Conservation (phyloP, 2,797 vertebrate species). For the Apogon talboti region DNA sequence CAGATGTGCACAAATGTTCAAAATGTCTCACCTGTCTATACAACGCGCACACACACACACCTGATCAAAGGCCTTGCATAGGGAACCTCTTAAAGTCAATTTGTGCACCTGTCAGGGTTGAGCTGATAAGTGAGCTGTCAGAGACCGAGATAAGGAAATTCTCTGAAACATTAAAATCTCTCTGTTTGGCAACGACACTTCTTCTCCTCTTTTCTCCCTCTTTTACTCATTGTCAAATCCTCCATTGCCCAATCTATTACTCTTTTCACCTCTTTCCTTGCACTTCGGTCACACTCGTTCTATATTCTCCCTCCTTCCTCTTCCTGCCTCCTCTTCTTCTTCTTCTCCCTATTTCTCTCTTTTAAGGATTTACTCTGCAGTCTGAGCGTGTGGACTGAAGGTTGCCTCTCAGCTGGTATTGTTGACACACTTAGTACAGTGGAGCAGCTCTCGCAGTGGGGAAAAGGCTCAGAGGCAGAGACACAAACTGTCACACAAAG, state of each 20-base stretch:
- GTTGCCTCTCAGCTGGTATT: constrained; percentile 77
- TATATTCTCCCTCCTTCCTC: constrained; percentile 21
- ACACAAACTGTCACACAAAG: constrained; percentile 75
- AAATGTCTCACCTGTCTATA: constrained; percentile 34
- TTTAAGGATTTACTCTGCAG: constrained; percentile 70
- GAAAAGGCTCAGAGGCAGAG: constrained; percentile 62
- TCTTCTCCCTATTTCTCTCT: constrained; percentile 39
- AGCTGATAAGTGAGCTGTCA: constrained; percentile 74
- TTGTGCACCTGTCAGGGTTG: constrained; percentile 83
- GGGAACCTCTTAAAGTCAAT: constrained; percentile 83
- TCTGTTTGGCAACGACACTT: constrained; percentile 29
- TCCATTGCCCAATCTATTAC: constrained; percentile 48
- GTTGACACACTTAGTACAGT: constrained; percentile 78
- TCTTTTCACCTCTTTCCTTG: constrained; percentile 62
- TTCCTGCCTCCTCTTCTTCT: constrained; percentile 12
- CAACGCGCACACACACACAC: constrained; percentile 51
- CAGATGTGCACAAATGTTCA: constrained; percentile 41
- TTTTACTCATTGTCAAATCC: constrained; percentile 51
- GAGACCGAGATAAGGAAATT: constrained; percentile 80
- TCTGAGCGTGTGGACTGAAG: constrained; percentile 69
- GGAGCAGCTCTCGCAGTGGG: constrained; percentile 69
- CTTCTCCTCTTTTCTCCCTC: constrained; percentile 24
- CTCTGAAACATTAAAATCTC: constrained; percentile 82
- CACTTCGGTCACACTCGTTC: constrained; percentile 38
- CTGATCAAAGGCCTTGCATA: constrained; percentile 77